Percentiles rank a stretch among this genome's conserved stretches.
phyloP scores from a whole-genome alignment of 2,797 vertebrate genomes.

The Neoniphon sammara region DNA sequence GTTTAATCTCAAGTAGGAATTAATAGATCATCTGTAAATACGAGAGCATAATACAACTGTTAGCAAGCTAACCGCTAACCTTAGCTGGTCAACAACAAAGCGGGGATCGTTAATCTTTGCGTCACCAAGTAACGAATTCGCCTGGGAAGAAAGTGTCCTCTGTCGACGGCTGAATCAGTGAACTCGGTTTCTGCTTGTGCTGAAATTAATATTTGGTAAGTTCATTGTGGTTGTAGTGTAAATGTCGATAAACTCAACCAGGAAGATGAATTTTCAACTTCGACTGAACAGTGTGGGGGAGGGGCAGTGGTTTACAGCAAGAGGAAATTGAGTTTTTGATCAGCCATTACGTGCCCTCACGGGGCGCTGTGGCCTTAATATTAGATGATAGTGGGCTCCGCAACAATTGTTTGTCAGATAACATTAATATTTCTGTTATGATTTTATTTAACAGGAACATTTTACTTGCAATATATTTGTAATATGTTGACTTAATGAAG shows the following conservation, averaged over 20 bases:
- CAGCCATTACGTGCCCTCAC: not conserved
- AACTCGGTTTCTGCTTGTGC: not conserved
- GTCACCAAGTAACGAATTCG: not conserved
- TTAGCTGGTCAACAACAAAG: conserved; percentile 64
- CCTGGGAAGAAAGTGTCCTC: not conserved
- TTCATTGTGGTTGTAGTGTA: conserved; percentile 2
- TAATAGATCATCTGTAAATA: conserved; percentile 42
- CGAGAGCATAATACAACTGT: conserved; percentile 7
- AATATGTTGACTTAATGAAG: too few species aligned
- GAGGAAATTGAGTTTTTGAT: conserved; percentile 44
- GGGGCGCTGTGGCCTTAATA: conserved; percentile 49
- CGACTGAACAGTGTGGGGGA: conserved; percentile 65
- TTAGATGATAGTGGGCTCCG: too few species aligned
- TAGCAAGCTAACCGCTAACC: conserved; percentile 51
- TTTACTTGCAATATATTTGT: too few species aligned
- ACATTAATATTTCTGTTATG: not conserved
- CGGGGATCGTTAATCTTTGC: conserved; percentile 49
- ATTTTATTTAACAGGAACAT: too few species aligned
- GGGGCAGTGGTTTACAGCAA: conserved; percentile 48
- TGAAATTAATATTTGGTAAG: conserved; percentile 60
- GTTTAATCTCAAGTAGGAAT: conserved; percentile 54
- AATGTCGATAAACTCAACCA: conserved; percentile 48
- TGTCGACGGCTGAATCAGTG: not conserved
- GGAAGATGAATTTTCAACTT: conserved; percentile 68
- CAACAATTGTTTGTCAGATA: too few species aligned